Evolutionary conservation across 2,888 invertebrate species (phyloP).

Genomic region (Acanthococcus lagerstroemiae): DNA sequence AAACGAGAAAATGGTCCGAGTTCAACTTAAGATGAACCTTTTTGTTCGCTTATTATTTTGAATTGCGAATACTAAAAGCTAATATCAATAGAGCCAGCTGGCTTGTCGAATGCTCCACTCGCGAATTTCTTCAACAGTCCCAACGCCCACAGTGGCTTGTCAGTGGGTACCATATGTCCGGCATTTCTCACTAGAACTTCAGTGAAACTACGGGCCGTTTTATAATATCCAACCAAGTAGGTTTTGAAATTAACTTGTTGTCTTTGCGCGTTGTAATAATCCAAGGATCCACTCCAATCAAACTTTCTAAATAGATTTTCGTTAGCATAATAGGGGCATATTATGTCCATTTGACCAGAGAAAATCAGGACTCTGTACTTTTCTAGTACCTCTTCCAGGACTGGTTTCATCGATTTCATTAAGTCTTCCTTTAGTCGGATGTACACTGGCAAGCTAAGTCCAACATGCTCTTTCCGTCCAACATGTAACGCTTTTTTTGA

Average conservation of each 20-base stretch:
- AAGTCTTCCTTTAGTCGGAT: constrained; percentile 60
- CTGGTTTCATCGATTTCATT: constrained; percentile 67
- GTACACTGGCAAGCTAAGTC: constrained; percentile 48
- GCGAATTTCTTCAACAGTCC: constrained; percentile 62
- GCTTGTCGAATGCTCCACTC: constrained; percentile 33
- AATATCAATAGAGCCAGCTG: neutral
- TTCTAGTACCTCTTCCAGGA: constrained; percentile 57
- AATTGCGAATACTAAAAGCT: too few species aligned
- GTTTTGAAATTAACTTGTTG: constrained; percentile 57
- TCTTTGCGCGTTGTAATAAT: constrained; percentile 55
- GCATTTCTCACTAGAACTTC: constrained; percentile 65
- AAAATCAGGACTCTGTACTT: constrained; percentile 64
- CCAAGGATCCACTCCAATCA: constrained; percentile 53
- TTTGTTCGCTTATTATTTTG: too few species aligned
- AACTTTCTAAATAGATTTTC: constrained; percentile 43
- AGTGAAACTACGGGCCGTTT: constrained; percentile 57
- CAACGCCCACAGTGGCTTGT: constrained; percentile 65
- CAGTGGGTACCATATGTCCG: constrained; percentile 69
- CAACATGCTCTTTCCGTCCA: constrained; percentile 15
- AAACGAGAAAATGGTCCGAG: too few species aligned
- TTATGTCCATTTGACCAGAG: constrained; percentile 85
- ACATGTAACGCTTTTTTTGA: constrained; percentile 35
- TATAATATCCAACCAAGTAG: constrained; percentile 64
- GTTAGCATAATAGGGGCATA: constrained; percentile 60
- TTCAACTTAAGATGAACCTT: too few species aligned